Conservation (phyloP, 2,888 invertebrate species). For the Ormyrus nitidulus region DNA sequence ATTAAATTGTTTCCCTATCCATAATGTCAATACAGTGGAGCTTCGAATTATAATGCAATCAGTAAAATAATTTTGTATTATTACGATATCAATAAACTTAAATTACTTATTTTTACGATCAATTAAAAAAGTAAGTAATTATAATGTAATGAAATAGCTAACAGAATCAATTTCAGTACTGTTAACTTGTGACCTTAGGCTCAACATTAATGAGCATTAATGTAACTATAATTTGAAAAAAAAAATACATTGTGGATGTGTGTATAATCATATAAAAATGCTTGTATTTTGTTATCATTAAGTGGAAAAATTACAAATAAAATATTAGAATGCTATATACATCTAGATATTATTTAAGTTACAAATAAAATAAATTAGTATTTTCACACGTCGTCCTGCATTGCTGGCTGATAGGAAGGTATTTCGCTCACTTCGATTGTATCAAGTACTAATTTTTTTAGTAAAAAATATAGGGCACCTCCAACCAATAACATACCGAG, state of each 20-base stretch:
- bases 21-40: conserved; percentile 14
- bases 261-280: conserved; percentile 48
- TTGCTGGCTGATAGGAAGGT: conserved; percentile 77
- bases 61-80: conserved; percentile 24
- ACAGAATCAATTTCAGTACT: conserved; percentile 39
- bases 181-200: neutral
- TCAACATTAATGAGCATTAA: conserved; percentile 1
- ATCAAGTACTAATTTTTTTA: conserved; percentile 83
- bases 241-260: conserved; percentile 22
- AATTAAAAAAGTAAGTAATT: conserved; percentile 26
- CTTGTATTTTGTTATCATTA: conserved; percentile 56
- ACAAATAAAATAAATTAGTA: conserved; percentile 20
- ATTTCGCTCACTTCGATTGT: conserved; percentile 76
- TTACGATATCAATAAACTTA: conserved; percentile 20
- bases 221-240: conserved; percentile 22
- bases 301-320: conserved; percentile 56
- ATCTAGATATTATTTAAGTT: conserved; percentile 36
- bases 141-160: conserved; percentile 10
- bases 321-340: conserved; percentile 54
- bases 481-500: conserved; percentile 84
- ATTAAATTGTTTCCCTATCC: conserved; percentile 23
- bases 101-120: conserved; percentile 8
- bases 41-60: conserved; percentile 22
- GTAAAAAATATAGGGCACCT: conserved; percentile 81
- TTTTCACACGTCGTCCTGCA: conserved; percentile 77